Evolutionary conservation across 2,113 vertebrate species (phyloP).

Genomic region (Ciconia boyciana): DNA sequence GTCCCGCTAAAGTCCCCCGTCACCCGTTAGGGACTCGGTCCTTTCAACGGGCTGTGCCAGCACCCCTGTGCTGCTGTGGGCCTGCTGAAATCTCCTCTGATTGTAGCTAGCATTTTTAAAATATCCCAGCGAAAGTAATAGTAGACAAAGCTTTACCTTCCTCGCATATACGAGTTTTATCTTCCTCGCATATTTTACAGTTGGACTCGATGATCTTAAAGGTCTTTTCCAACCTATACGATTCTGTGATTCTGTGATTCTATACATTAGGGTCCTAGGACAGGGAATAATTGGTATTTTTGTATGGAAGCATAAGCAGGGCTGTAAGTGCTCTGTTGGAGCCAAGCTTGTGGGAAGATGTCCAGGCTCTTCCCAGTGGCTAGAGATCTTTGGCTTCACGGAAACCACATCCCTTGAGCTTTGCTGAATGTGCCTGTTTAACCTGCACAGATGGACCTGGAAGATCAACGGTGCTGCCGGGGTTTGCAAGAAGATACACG

Average conservation of each 20-base stretch:
- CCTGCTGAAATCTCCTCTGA: background rate
- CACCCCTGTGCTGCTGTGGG: background rate
- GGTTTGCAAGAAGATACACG: background rate
- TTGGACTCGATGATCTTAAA: too few relatives aligned
- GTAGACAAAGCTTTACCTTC: background rate
- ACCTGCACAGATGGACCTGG: fast-evolving
- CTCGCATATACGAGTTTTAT: fast-evolving
- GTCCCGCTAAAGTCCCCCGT: background rate
- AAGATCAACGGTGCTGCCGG: fast-evolving
- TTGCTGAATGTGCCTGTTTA: fast-evolving
- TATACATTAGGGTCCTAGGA: background rate
- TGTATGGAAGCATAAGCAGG: fast-evolving
- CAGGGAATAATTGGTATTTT: background rate
- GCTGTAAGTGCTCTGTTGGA: fast-evolving
- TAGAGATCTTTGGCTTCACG: background rate
- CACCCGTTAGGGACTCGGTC: background rate
- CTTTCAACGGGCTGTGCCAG: background rate
- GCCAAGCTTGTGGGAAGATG: background rate
- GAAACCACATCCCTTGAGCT: fast-evolving
- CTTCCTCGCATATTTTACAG: too few relatives aligned
- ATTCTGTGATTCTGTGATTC: too few relatives aligned
- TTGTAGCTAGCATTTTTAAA: background rate
- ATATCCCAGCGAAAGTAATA: background rate
- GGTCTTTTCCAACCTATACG: too few relatives aligned
- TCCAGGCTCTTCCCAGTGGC: background rate